Percentiles rank a stretch among this genome's conserved stretches.
Evolutionary conservation across 1,140 invertebrate species (phyloP).

Genomic region (Drosophila saltans): DNA sequence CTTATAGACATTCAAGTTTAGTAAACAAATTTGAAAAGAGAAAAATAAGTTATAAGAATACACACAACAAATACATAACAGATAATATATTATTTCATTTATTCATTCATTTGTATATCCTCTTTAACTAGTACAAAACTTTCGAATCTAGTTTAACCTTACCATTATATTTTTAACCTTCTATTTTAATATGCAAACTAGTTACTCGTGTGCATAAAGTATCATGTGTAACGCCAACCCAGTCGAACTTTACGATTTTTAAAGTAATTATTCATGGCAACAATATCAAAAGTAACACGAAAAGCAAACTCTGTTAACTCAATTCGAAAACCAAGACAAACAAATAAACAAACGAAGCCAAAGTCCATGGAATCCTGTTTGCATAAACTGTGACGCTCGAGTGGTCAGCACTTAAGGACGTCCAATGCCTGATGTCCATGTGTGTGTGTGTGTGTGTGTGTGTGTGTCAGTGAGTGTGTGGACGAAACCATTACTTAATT

Average conservation of each 20-base stretch:
- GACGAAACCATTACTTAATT: constrained; percentile 75
- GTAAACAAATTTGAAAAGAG: no score
- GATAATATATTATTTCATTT: no score
- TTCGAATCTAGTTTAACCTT: not conserved
- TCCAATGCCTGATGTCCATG: constrained; percentile 18
- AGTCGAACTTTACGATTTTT: constrained; percentile 43
- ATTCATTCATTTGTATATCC: no score
- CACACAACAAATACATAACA: no score
- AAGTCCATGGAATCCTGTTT: constrained; percentile 46
- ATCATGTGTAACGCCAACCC: not conserved
- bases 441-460: constrained; percentile 15
- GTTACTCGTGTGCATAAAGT: constrained; percentile 17
- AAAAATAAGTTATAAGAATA: no score
- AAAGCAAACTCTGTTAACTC: constrained; percentile 47
- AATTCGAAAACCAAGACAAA: constrained; percentile 46
- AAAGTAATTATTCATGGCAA: constrained; percentile 58
- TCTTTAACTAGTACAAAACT: no score
- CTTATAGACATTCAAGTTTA: no score
- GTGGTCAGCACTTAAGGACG: constrained; percentile 69
- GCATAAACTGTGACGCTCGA: constrained; percentile 64
- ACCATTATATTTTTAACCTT: not conserved
- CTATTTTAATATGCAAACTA: constrained; percentile 15
- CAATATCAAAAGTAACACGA: constrained; percentile 22
- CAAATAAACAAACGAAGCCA: constrained; percentile 20
- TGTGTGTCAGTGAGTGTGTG: constrained; percentile 32